Evolutionary conservation across 2,888 invertebrate genomes (phyloP).

Genomic region (Athalia rosae): DNA sequence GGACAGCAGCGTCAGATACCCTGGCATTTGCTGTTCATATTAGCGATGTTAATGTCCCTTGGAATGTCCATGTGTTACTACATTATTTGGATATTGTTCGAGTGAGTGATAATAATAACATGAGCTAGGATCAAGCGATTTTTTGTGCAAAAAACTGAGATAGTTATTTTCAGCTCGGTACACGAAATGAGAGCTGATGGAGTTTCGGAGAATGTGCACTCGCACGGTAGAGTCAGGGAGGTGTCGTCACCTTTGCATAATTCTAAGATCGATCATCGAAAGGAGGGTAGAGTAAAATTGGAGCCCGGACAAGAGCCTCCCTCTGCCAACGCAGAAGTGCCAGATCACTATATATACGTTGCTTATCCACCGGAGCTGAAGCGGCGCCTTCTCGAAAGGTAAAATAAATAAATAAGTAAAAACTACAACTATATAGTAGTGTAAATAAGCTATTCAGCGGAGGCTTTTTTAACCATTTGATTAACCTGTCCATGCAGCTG

Average conservation of each 20-base stretch:
- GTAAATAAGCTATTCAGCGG: too few species aligned
- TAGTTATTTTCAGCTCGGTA: slow-evolving; percentile 66
- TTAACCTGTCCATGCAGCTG: slow-evolving; percentile 77
- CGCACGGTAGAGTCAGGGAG: slow-evolving; percentile 47
- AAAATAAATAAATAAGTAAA: slow-evolving; percentile 53
- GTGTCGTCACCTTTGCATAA: slow-evolving; percentile 11
- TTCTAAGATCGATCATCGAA: slow-evolving; percentile 55
- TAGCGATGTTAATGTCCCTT: slow-evolving; percentile 86
- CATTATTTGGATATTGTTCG: slow-evolving; percentile 93
- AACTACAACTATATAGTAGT: too few species aligned
- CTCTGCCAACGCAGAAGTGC: slow-evolving; percentile 62
- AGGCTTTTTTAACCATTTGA: too few species aligned
- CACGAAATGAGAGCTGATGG: slow-evolving; percentile 82
- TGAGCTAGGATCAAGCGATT: neutral
- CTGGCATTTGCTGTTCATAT: slow-evolving; percentile 86
- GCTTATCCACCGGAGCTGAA: slow-evolving; percentile 92
- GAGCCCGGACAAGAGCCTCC: slow-evolving; percentile 62
- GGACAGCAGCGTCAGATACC: slow-evolving; percentile 86
- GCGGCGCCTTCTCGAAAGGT: slow-evolving; percentile 88
- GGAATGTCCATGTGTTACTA: slow-evolving; percentile 94
- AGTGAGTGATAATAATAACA: slow-evolving; percentile 79
- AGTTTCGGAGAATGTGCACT: slow-evolving; percentile 57
- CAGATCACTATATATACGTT: slow-evolving; percentile 88
- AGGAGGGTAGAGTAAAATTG: slow-evolving; percentile 58
- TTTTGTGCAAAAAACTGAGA: neutral